A percentile compares a stretch with the other conserved stretches of the same genome.
Conservation (phyloP, 2,888 invertebrate species). For the Eilema caniola region DNA sequence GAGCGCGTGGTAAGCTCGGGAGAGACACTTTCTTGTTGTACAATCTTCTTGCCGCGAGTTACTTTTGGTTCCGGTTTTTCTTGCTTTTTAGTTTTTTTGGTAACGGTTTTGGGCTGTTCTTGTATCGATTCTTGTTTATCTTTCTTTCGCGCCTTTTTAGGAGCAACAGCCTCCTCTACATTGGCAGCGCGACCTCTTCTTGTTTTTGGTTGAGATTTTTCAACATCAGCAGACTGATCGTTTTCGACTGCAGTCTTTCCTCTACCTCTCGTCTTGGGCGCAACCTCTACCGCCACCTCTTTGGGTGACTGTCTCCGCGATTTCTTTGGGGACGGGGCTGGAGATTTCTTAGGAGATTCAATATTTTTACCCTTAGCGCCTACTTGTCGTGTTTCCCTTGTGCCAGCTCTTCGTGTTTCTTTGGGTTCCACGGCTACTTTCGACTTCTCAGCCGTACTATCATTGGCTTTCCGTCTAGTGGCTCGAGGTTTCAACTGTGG, state of each 20-base stretch:
- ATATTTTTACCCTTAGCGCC: conserved; percentile 7
- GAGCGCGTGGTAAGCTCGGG: conserved; percentile 33
- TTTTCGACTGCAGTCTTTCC: conserved; percentile 28
- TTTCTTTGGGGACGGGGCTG: conserved; percentile 48
- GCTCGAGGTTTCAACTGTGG: conserved; percentile 60
- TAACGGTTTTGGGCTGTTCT: conserved; percentile 32
- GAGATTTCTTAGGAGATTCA: conserved; percentile 56
- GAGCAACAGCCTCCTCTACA: conserved; percentile 24
- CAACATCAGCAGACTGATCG: conserved; percentile 13
- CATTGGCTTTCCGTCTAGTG: conserved; percentile 20
- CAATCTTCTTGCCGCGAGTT: conserved; percentile 47
- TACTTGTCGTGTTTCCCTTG: conserved; percentile 7
- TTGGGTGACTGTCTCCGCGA: conserved; percentile 29
- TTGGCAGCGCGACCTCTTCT: conserved; percentile 42
- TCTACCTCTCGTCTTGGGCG: conserved; percentile 38
- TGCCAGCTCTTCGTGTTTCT: conserved; percentile 18
- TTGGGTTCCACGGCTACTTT: conserved; percentile 24
- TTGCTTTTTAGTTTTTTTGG: conserved; percentile 28
- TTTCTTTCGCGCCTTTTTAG: conserved; percentile 30
- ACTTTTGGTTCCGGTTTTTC: conserved; percentile 29
- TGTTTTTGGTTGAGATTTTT: conserved; percentile 24
- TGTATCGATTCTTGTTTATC: conserved; percentile 26
- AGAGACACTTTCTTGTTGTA: conserved; percentile 41
- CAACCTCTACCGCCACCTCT: conserved; percentile 17
- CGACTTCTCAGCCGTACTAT: conserved; percentile 18